Conservation (phyloP, 2,113 vertebrate genomes). For the Asarcornis scutulata region DNA sequence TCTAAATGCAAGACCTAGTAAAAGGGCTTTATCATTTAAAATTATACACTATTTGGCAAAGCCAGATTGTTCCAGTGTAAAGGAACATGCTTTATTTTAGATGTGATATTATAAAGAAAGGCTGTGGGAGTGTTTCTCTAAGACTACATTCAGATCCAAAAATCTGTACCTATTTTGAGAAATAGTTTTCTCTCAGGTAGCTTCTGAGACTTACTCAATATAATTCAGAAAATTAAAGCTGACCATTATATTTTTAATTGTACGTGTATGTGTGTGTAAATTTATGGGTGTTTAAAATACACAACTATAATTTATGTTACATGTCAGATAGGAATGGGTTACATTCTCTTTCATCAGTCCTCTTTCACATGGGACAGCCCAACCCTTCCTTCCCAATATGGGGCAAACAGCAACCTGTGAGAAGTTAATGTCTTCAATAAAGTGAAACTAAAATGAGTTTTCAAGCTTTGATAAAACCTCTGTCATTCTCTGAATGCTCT, state of each 20-base stretch:
- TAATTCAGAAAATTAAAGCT: neutral
- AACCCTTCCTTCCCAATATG: neutral
- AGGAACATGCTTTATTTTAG: constrained; percentile 51
- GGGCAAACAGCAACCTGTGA: neutral
- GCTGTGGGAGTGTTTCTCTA: neutral
- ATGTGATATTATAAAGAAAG: neutral
- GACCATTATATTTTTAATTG: neutral
- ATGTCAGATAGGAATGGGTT: neutral
- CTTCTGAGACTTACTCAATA: neutral
- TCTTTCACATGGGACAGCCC: neutral
- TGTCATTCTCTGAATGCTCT: neutral
- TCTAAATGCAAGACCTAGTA: constrained; percentile 57
- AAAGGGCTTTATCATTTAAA: constrained; percentile 71
- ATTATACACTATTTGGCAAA: constrained; percentile 70
- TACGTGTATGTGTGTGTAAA: neutral
- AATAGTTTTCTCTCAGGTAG: neutral
- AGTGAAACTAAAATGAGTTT: neutral
- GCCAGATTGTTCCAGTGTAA: constrained; percentile 27
- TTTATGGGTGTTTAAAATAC: neutral
- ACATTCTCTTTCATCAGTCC: neutral
- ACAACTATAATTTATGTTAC: neutral
- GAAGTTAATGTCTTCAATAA: neutral
- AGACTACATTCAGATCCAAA: neutral
- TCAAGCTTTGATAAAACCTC: neutral
- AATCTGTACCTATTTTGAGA: neutral